phyloP scores from a whole-genome alignment of 2,888 invertebrate genomes.

The Cepaea hortensis region DNA sequence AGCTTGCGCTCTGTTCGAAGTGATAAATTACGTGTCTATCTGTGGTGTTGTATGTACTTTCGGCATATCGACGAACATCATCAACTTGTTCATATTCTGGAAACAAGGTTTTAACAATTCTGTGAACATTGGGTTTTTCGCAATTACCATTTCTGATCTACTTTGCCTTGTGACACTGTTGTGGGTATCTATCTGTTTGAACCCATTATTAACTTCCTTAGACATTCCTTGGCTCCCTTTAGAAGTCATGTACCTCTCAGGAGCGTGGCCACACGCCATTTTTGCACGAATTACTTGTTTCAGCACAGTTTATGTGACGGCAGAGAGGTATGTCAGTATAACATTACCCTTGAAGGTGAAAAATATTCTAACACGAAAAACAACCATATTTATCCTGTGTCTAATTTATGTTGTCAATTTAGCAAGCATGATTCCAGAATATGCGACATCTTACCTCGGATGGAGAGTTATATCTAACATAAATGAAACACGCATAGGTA shows the following conservation, averaged over 20 bases:
- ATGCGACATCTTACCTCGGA: not conserved
- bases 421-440: not conserved
- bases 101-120: not conserved
- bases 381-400: not conserved
- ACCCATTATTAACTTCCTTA: not conserved
- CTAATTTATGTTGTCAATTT: not conserved
- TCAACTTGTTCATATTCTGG: not conserved
- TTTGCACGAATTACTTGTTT: not conserved
- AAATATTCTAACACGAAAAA: not conserved
- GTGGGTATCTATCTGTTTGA: not conserved
- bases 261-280: not conserved
- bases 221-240: not conserved
- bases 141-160: not conserved
- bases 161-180: not conserved
- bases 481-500: not conserved
- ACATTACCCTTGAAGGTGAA: slow-evolving; percentile 14
- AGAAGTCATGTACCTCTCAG: not conserved
- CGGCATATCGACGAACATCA: not conserved
- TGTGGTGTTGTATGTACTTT: not conserved
- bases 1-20: not conserved
- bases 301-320: not conserved
- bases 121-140: not conserved
- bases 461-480: not conserved
- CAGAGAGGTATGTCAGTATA: slow-evolving; percentile 7
- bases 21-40: not conserved